Evolutionary conservation across 2,888 invertebrate species (phyloP).

Genomic region (Erynnis tages): DNA sequence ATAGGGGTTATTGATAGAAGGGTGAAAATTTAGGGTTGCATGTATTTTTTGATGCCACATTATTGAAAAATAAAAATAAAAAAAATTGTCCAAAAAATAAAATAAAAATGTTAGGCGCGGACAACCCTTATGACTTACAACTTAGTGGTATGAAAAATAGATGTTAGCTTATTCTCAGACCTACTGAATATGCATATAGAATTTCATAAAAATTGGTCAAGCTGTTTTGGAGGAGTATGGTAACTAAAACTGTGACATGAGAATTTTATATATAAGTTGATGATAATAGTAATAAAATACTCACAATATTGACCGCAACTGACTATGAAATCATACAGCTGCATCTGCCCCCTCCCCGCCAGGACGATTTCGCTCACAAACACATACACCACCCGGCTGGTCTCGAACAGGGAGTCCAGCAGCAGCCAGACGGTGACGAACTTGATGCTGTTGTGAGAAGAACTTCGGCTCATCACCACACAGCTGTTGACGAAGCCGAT

Average conservation of each 20-base stretch:
- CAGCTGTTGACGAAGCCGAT: constrained; percentile 70
- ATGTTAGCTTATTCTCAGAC: no score
- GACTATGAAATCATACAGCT: constrained; percentile 62
- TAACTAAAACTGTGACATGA: not conserved
- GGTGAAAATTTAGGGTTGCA: no score
- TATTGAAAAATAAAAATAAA: no score
- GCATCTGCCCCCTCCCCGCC: constrained; percentile 56
- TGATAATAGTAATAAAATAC: constrained; percentile 20
- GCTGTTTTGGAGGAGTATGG: no score
- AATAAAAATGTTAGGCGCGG: no score
- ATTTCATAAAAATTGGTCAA: no score
- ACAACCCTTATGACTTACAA: no score
- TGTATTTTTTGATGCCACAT: no score
- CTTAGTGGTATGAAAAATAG: no score
- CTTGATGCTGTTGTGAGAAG: constrained; percentile 48
- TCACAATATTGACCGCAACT: constrained; percentile 67
- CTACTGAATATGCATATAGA: no score
- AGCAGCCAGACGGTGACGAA: constrained; percentile 69
- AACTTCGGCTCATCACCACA: constrained; percentile 58
- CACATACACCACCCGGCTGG: constrained; percentile 65
- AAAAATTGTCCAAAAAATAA: no score
- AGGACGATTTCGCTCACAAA: constrained; percentile 64
- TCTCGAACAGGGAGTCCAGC: constrained; percentile 70
- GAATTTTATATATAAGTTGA: not conserved
- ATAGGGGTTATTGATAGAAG: no score